Conservation (phyloP, 1,140 invertebrate genomes). For the Sitophilus oryzae region DNA sequence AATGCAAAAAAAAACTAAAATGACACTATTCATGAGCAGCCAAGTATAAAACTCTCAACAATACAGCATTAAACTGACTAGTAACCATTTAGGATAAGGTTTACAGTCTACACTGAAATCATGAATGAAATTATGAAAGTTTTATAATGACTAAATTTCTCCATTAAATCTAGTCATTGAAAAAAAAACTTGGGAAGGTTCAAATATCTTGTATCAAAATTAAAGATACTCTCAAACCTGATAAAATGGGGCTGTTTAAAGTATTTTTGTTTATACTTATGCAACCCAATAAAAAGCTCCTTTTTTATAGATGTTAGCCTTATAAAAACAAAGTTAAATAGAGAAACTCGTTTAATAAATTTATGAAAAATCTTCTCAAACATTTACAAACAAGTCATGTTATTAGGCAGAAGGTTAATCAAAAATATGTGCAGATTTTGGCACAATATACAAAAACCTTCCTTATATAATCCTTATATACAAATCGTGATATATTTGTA, state of each 20-base stretch:
- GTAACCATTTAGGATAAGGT: constrained; percentile 33
- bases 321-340: background rate
- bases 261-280: background rate
- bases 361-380: background rate
- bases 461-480: background rate
- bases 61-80: constrained; percentile 39
- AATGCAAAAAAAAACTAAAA: background rate
- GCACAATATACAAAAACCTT: constrained; percentile 2
- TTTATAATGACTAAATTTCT: constrained; percentile 3
- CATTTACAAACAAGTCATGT: background rate
- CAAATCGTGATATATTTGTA: background rate
- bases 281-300: background rate
- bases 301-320: background rate
- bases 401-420: background rate
- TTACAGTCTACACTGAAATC: constrained; percentile 32
- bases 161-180: background rate
- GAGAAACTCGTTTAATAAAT: too few species aligned
- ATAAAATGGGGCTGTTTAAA: too few species aligned
- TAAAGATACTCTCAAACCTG: background rate
- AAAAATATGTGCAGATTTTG: constrained; percentile 7
- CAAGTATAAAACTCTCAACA: constrained; percentile 32
- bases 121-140: constrained; percentile 20
- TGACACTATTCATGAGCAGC: constrained; percentile 27
- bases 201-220: background rate
- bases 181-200: background rate